phyloP scores from a whole-genome alignment of 2,888 invertebrate species.

The Stegana nigrithorax region DNA sequence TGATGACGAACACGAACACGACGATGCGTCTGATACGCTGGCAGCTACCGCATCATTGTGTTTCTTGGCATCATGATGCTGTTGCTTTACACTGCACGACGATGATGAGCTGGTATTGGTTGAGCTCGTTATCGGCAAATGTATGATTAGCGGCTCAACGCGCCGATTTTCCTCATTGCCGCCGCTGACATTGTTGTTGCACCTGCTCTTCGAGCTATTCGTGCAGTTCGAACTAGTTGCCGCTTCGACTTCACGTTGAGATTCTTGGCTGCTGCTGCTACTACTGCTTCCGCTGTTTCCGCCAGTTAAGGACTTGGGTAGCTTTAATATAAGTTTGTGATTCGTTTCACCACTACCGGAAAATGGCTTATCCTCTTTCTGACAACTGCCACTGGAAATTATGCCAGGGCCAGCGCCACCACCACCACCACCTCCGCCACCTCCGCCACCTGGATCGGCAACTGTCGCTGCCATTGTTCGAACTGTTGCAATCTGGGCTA shows the following conservation, averaged over 20 bases:
- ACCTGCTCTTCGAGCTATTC: constrained; percentile 17
- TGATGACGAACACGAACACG: constrained; percentile 56
- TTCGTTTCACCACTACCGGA: constrained; percentile 37
- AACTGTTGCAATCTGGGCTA: constrained; percentile 28
- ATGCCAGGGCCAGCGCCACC: constrained; percentile 17
- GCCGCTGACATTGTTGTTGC: neutral
- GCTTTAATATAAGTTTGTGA: constrained; percentile 51
- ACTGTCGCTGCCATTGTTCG: constrained; percentile 29
- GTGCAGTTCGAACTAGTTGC: constrained; percentile 51
- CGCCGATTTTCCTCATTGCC: constrained; percentile 54
- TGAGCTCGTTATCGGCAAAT: constrained; percentile 48
- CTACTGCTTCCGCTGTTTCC: constrained; percentile 11
- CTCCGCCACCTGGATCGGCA: constrained; percentile 34
- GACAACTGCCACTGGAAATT: constrained; percentile 13
- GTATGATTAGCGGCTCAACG: constrained; percentile 69
- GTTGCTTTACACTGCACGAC: constrained; percentile 12
- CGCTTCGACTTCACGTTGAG: constrained; percentile 9
- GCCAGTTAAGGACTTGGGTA: constrained; percentile 36
- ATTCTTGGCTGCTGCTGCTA: constrained; percentile 23
- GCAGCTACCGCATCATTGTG: constrained; percentile 27
- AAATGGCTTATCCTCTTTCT: constrained; percentile 37
- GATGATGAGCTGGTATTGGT: constrained; percentile 2
- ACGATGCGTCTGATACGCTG: constrained; percentile 48
- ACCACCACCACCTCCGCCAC: constrained; percentile 26
- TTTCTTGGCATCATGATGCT: constrained; percentile 17